Evolutionary conservation across 2,797 vertebrate genomes (phyloP).

Genomic region (Cryptoprocta ferox): DNA sequence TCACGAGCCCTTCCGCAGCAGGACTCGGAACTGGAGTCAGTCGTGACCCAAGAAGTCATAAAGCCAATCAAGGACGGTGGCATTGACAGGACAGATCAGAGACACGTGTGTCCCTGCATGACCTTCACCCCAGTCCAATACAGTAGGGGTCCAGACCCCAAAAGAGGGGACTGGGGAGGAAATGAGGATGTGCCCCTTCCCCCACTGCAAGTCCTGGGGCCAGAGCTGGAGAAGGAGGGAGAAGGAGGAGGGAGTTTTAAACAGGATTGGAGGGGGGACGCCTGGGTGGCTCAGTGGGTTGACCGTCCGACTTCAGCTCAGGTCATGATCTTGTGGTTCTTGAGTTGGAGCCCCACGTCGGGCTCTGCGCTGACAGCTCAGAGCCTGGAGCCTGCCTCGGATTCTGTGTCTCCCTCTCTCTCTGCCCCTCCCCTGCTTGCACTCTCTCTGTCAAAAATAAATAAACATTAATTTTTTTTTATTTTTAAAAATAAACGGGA

Average conservation of each 20-base stretch:
- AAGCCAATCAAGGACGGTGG: neutral
- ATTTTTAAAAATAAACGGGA: neutral
- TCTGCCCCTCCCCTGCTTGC: too few species aligned
- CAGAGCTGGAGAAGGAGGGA: neutral
- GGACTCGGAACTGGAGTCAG: too few species aligned
- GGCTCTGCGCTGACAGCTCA: too few species aligned
- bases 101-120: accelerated
- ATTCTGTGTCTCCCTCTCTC: too few species aligned
- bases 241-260: neutral
- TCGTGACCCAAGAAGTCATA: neutral
- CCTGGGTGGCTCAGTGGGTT: too few species aligned
- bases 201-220: neutral
- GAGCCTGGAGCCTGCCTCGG: too few species aligned
- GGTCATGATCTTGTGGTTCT: too few species aligned
- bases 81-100: neutral
- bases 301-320: too few species aligned
- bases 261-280: neutral
- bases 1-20: neutral
- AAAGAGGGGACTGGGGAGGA: neutral
- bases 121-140: neutral
- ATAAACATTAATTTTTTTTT: too few species aligned
- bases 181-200: too few species aligned
- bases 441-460: too few species aligned
- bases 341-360: too few species aligned
- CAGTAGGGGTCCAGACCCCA: neutral